Evolutionary conservation across 1,140 invertebrate genomes (phyloP).

Genomic region (Aphidius ervi): DNA sequence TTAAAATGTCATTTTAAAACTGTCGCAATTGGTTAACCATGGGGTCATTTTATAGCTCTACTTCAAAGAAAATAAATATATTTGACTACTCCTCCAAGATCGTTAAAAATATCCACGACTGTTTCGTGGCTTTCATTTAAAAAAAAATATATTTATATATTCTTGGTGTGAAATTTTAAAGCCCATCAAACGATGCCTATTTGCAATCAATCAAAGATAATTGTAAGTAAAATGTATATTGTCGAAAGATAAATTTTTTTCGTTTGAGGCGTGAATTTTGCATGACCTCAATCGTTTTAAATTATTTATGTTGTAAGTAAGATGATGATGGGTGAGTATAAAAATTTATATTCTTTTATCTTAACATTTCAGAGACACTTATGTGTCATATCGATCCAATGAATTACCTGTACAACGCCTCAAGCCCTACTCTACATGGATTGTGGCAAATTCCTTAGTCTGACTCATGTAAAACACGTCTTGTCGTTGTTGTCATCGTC

Average conservation of each 20-base stretch:
- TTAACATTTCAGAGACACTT: constrained; percentile 19
- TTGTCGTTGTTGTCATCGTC: too few species aligned
- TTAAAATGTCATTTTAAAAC: constrained; percentile 7
- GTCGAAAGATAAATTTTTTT: not conserved
- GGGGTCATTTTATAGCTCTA: too few species aligned
- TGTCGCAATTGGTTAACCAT: too few species aligned
- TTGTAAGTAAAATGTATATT: not conserved
- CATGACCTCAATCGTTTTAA: not conserved
- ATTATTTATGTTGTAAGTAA: not conserved
- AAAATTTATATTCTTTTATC: not conserved
- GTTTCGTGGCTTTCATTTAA: too few species aligned
- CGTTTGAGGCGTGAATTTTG: not conserved
- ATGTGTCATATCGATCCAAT: constrained; percentile 26
- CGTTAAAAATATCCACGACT: too few species aligned
- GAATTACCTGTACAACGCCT: constrained; percentile 11
- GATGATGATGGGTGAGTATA: not conserved
- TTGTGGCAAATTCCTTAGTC: constrained; percentile 12
- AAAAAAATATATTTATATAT: not conserved
- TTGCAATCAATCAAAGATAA: constrained; percentile 3
- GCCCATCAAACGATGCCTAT: not conserved
- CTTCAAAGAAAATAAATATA: too few species aligned
- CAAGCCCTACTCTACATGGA: not conserved
- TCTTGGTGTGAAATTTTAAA: not conserved
- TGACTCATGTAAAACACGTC: constrained; percentile 15
- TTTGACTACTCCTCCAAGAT: too few species aligned